These are phyloP conservation scores for Borostomias antarcticus DNA, from an alignment of 2,797 vertebrate genomes.

Conservation along the genomic window DNA sequence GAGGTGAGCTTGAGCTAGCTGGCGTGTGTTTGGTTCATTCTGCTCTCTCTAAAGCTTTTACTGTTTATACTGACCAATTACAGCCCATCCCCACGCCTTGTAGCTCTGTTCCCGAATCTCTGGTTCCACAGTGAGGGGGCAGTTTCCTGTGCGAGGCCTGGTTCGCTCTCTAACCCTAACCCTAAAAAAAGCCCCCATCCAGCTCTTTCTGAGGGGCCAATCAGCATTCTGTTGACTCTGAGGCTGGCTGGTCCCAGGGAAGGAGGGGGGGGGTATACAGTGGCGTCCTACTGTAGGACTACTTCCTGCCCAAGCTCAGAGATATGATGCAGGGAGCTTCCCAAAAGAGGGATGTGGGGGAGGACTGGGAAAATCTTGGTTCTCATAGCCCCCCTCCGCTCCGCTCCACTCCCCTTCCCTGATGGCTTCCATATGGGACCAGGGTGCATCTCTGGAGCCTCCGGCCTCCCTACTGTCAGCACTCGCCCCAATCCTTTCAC, in stretches of 20 bases:
- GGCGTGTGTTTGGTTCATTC: not conserved
- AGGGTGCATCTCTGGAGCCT: conserved; percentile 59
- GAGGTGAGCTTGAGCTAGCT: not conserved
- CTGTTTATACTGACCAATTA: not conserved
- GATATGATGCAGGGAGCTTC: conserved; percentile 47
- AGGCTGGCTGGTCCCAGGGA: conserved; percentile 44
- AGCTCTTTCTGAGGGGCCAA: conserved; percentile 45
- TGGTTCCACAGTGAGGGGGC: not conserved
- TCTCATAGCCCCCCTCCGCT: conserved; percentile 65
- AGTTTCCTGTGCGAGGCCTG: conserved; percentile 47
- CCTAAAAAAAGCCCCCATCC: not conserved
- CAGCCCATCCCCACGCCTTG: conserved; percentile 19
- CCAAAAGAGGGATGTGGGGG: conserved; percentile 63
- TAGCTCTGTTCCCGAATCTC: not conserved
- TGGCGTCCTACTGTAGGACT: conserved; percentile 42
- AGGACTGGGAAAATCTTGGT: conserved; percentile 66
- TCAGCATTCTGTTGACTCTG: conserved; percentile 58
- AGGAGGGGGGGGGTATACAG: not conserved
- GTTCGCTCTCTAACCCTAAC: conserved; percentile 33
- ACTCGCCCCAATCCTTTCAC: conserved; percentile 51
- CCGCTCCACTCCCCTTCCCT: too few relatives aligned
- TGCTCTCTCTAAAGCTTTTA: not conserved
- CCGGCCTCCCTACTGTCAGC: conserved; percentile 57
- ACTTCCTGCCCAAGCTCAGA: conserved; percentile 58
- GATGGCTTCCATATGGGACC: conserved; percentile 78